Conservation (phyloP, 2,797 vertebrate genomes). For the Dendrocincla tyrannina region DNA sequence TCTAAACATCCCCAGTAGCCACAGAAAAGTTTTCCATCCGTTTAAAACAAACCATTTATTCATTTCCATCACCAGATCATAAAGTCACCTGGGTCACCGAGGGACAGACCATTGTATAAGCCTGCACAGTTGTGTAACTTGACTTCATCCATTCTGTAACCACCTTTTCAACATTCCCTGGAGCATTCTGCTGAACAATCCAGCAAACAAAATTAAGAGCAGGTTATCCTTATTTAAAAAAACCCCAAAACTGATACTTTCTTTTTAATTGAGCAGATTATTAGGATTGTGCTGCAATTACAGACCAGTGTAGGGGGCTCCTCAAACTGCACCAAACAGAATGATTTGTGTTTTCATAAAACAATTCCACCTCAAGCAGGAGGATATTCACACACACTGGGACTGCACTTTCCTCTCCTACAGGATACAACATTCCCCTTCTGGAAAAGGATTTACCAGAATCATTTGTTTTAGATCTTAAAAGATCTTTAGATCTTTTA, state of each 20-base stretch:
- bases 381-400: too few species aligned
- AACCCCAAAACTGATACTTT: neutral
- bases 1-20: neutral
- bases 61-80: neutral
- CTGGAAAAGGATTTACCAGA: neutral
- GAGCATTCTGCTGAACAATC: neutral
- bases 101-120: neutral
- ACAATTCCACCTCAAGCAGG: accelerated
- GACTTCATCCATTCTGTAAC: neutral
- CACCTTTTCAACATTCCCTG: neutral
- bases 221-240: neutral
- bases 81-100: neutral
- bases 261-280: neutral
- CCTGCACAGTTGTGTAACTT: neutral
- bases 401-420: too few species aligned
- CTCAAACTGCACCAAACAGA: neutral
- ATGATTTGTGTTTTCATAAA: neutral
- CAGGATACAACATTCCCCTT: accelerated
- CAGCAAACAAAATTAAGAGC: neutral
- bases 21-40: neutral
- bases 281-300: neutral
- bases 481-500: too few species aligned
- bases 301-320: neutral
- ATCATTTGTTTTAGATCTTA: neutral
- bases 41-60: neutral